Percentiles rank a stretch among this genome's conserved stretches.
Conservation (phyloP, 2,888 invertebrate genomes). For the Metacarcinus magister region DNA sequence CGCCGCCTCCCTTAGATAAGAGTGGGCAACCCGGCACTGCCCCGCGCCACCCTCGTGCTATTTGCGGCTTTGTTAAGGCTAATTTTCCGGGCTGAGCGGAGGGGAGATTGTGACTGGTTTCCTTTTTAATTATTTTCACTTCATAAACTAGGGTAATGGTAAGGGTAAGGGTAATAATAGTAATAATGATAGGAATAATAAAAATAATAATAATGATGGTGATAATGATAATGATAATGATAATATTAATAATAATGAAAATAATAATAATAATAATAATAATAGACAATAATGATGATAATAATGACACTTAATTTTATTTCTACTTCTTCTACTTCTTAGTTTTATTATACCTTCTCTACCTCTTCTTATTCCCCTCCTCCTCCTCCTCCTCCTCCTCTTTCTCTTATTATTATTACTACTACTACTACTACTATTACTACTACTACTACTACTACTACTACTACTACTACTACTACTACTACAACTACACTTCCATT, state of each 20-base stretch:
- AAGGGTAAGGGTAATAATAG: too few species aligned
- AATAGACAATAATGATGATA: neutral
- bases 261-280: too few species aligned
- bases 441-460: neutral
- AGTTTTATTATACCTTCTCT: too few species aligned
- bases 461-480: constrained; percentile 48
- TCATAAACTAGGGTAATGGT: too few species aligned
- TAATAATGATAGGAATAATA: neutral
- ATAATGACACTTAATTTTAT: neutral
- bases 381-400: too few species aligned
- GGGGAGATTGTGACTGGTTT: neutral
- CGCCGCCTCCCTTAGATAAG: too few species aligned
- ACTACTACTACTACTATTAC: constrained; percentile 7
- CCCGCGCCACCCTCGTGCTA: too few species aligned
- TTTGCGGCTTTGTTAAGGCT: too few species aligned
- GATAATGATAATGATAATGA: neutral
- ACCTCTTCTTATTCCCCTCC: too few species aligned
- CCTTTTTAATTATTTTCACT: too few species aligned
- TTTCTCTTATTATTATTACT: neutral
- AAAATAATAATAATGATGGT: neutral
- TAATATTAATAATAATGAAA: neutral
- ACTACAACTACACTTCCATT: neutral
- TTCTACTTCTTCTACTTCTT: neutral
- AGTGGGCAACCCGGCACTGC: too few species aligned
- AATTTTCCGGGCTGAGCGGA: neutral